Conservation (phyloP, 2,113 vertebrate species). For the Tympanuchus pallidicinctus region DNA sequence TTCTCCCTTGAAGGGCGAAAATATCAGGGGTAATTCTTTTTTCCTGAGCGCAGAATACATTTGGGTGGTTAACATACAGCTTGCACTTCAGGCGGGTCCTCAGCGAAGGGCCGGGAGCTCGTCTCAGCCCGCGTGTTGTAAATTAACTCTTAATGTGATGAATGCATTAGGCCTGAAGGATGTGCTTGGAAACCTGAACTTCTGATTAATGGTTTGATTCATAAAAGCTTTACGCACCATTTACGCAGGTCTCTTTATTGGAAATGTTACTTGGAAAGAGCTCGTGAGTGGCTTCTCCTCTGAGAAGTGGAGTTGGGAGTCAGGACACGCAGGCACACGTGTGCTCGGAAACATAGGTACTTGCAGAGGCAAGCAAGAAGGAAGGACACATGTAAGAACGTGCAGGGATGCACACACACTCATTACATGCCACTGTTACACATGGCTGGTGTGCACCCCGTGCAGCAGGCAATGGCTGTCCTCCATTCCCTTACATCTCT, state of each 20-base stretch:
- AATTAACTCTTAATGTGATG: conserved; percentile 75
- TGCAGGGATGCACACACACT: background rate
- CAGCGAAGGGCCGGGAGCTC: conserved; percentile 14
- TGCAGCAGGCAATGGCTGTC: fast-evolving
- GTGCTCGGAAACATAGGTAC: background rate
- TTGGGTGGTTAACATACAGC: conserved; percentile 60
- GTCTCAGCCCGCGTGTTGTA: conserved; percentile 48
- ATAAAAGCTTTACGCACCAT: conserved; percentile 40
- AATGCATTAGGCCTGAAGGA: conserved; percentile 61
- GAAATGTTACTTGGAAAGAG: conserved; percentile 61
- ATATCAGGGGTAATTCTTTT: conserved; percentile 43
- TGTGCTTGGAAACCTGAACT: conserved; percentile 53
- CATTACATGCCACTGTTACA: fast-evolving
- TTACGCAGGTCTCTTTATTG: conserved; percentile 44
- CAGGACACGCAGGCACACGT: background rate
- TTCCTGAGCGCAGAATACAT: conserved; percentile 62
- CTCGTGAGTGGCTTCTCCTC: conserved; percentile 20
- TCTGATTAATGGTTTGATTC: conserved; percentile 69
- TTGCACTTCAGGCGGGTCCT: conserved; percentile 64
- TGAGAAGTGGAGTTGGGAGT: background rate
- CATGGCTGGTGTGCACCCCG: background rate
- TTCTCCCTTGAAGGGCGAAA: conserved; percentile 67
- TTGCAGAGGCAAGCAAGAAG: background rate
- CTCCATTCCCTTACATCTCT: background rate
- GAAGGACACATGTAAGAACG: background rate